A percentile compares a stretch with the other conserved stretches of the same genome.
These are phyloP conservation scores for Clarias pachynema DNA, from an alignment of 2,797 vertebrate genomes.

Conservation along the genomic window DNA sequence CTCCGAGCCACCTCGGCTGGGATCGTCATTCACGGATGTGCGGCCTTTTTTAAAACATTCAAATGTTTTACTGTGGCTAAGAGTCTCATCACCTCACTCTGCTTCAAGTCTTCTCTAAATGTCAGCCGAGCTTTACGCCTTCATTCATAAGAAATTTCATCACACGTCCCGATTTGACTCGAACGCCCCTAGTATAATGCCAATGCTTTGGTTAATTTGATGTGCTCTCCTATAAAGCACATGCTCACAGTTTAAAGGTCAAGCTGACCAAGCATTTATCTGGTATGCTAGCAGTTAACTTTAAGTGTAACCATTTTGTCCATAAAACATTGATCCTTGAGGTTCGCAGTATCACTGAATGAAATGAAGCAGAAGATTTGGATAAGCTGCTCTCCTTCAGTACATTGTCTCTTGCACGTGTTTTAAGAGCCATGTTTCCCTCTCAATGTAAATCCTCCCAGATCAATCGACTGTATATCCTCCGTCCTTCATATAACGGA, in stretches of 20 bases:
- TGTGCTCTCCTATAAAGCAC: not conserved
- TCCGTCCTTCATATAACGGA: not conserved
- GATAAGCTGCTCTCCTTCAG: not conserved
- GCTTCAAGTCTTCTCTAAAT: too few species aligned
- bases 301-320: not conserved
- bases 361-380: not conserved
- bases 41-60: too few species aligned
- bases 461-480: not conserved
- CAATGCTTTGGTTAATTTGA: not conserved
- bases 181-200: not conserved
- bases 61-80: too few species aligned
- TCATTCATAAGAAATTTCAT: too few species aligned
- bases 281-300: not conserved
- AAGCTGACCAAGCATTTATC: not conserved
- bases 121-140: too few species aligned
- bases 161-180: too few species aligned
- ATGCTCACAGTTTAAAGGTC: not conserved
- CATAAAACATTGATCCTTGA: not conserved
- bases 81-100: too few species aligned
- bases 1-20: too few species aligned
- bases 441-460: not conserved
- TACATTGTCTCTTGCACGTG: not conserved
- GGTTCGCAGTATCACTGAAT: not conserved
- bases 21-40: too few species aligned
- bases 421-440: not conserved